Percentiles rank a stretch among this genome's conserved stretches.
Conservation (phyloP, 2,797 vertebrate species). For the Philypnodon macrostomus region DNA sequence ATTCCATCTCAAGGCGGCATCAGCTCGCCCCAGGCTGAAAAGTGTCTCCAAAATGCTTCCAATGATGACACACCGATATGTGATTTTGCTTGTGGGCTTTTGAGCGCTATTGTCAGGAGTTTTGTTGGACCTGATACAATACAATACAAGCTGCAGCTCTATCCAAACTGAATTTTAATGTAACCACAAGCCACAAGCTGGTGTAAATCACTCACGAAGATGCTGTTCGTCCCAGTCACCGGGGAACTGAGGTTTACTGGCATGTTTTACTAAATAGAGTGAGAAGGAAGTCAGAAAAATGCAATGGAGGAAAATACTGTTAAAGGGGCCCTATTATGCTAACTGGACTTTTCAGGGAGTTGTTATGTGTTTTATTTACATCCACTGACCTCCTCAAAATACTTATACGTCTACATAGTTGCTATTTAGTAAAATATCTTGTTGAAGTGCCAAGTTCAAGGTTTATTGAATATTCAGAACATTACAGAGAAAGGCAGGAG, state of each 20-base stretch:
- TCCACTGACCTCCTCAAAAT: too few species aligned
- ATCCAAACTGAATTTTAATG: slow-evolving; percentile 26
- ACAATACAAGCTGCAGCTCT: slow-evolving; percentile 1
- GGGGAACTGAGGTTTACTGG: slow-evolving; percentile 1
- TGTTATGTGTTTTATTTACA: too few species aligned
- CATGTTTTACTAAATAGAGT: neutral
- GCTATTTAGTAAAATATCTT: too few species aligned
- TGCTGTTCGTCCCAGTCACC: neutral
- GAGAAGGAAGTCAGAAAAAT: neutral
- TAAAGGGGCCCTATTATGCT: too few species aligned
- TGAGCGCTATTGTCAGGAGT: slow-evolving; percentile 16
- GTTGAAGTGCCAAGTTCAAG: too few species aligned
- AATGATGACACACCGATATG: slow-evolving; percentile 9
- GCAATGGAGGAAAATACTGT: neutral
- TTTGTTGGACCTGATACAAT: slow-evolving; percentile 19
- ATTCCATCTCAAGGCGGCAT: slow-evolving; percentile 14
- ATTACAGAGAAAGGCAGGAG: too few species aligned
- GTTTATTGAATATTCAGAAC: too few species aligned
- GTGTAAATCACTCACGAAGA: slow-evolving; percentile 3
- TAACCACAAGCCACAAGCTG: slow-evolving; percentile 2
- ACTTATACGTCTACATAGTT: too few species aligned
- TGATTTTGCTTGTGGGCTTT: slow-evolving; percentile 28
- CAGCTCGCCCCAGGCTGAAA: slow-evolving; percentile 20
- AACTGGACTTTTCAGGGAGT: too few species aligned
- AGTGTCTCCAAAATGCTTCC: slow-evolving; percentile 25